Percentiles rank a stretch among this genome's conserved stretches.
Conservation (phyloP, 2,113 vertebrate species). For the Ctenodactylus gundi region DNA sequence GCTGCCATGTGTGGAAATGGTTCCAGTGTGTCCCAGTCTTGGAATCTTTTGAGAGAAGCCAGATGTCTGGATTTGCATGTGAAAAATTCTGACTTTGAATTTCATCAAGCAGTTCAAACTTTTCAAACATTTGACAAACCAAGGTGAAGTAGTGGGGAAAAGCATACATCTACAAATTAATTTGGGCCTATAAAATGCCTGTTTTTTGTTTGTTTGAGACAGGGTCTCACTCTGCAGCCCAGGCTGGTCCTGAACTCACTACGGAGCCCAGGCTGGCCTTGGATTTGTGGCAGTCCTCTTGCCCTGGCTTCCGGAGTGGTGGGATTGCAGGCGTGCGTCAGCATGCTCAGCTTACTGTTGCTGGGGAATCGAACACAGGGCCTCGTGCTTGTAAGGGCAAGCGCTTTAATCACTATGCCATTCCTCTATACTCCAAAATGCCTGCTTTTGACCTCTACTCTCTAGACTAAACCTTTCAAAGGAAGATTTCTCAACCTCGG, state of each 20-base stretch:
- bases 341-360: no score
- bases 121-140: conserved; percentile 36
- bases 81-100: conserved; percentile 43
- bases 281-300: no score
- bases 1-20: background rate
- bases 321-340: no score
- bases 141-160: accelerated
- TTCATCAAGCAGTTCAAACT: background rate
- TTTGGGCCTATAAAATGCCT: background rate
- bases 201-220: no score
- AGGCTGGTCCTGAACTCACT: no score
- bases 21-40: background rate
- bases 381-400: no score
- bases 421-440: no score
- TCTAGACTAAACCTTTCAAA: background rate
- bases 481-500: background rate
- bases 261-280: no score
- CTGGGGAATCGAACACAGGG: no score
- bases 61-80: conserved; percentile 51
- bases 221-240: no score
- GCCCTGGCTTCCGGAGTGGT: no score
- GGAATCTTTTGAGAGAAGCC: conserved; percentile 30
- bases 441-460: background rate
- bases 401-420: no score
- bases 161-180: background rate